These are phyloP conservation scores for Rattus rattus DNA, from an alignment of 2,113 vertebrate species.

Conservation along the genomic window DNA sequence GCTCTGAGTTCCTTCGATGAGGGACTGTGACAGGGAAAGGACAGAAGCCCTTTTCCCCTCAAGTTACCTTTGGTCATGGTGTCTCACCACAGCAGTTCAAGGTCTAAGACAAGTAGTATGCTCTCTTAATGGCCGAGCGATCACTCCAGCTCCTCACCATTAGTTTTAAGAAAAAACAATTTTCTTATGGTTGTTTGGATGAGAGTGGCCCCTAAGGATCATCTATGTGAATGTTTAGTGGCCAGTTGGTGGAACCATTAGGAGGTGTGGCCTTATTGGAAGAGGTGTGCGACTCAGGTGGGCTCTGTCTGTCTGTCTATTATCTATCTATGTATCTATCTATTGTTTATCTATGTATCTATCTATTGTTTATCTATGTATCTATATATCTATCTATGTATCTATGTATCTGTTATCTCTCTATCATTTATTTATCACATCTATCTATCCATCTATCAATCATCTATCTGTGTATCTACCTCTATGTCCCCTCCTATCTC, in stretches of 20 bases:
- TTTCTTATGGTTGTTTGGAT: background rate
- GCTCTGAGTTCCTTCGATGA: background rate
- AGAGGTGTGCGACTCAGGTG: background rate
- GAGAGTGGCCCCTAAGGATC: background rate
- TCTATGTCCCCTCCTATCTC: background rate
- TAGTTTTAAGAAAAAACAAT: background rate
- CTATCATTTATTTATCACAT: background rate
- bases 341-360: background rate
- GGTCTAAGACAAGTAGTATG: background rate
- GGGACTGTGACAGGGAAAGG: background rate
- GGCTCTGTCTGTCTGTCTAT: background rate
- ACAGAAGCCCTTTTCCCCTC: no score
- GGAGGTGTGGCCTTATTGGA: background rate
- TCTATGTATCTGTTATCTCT: background rate
- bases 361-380: background rate
- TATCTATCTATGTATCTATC: background rate
- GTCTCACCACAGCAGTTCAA: background rate
- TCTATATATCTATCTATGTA: background rate
- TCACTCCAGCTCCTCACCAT: background rate
- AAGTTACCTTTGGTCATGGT: background rate
- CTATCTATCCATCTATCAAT: background rate
- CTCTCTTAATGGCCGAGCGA: no score
- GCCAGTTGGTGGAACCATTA: background rate
- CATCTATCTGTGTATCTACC: background rate
- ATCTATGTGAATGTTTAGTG: no score